phyloP scores from a whole-genome alignment of 2,888 invertebrate genomes.

The Campoletis raptor region DNA sequence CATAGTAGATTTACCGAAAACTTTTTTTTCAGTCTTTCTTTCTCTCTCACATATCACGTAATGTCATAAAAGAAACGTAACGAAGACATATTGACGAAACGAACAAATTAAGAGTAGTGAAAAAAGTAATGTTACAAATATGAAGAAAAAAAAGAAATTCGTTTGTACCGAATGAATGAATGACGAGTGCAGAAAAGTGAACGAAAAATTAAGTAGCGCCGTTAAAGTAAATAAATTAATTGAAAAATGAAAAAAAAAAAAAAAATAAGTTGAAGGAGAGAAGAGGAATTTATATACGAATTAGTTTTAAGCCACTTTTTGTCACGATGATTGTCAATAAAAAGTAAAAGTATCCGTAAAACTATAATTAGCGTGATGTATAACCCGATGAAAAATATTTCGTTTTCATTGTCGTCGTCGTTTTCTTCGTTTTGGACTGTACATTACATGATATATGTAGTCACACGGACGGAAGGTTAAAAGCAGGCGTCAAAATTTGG shows the following conservation, averaged over 20 bases:
- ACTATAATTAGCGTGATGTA: constrained; percentile 64
- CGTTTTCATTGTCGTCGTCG: constrained; percentile 53
- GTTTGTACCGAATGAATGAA: constrained; percentile 38
- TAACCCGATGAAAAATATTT: constrained; percentile 56
- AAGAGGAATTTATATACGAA: constrained; percentile 70
- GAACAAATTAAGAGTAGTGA: constrained; percentile 14
- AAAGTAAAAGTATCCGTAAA: constrained; percentile 61
- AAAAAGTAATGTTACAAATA: constrained; percentile 20
- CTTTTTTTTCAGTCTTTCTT: constrained; percentile 51
- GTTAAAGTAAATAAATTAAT: constrained; percentile 26
- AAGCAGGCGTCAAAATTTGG: constrained; percentile 18
- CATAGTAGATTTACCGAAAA: constrained; percentile 56
- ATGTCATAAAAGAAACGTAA: constrained; percentile 48
- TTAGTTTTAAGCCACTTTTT: constrained; percentile 81
- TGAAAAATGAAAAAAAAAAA: constrained; percentile 41
- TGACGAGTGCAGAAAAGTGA: constrained; percentile 16
- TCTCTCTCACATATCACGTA: constrained; percentile 68
- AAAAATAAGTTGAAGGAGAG: constrained; percentile 48
- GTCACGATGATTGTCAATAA: constrained; percentile 81
- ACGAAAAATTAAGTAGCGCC: constrained; percentile 30
- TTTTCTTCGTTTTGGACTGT: constrained; percentile 58
- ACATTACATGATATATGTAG: constrained; percentile 43
- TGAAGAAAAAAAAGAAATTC: neutral
- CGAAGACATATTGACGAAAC: constrained; percentile 40
- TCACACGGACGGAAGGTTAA: constrained; percentile 27